phyloP scores from a whole-genome alignment of 2,797 vertebrate species.

The Bradypodion pumilum region DNA sequence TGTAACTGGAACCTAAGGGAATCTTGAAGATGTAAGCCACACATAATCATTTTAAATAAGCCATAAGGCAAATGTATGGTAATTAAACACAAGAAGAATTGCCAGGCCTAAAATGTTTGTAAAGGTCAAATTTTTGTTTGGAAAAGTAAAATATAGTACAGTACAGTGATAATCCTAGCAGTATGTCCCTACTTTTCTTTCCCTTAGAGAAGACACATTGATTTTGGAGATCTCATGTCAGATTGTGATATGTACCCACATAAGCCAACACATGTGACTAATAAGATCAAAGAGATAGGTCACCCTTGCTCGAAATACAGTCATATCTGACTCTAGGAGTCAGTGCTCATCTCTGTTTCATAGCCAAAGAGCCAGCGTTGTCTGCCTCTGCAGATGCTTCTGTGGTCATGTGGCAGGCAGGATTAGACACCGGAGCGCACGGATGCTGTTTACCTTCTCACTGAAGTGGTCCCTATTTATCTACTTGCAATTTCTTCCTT shows the following conservation, averaged over 20 bases:
- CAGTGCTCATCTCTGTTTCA: too few species aligned
- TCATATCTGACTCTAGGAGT: too few species aligned
- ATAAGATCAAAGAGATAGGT: constrained; percentile 50
- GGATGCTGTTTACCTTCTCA: too few species aligned
- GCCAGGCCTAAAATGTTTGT: background rate
- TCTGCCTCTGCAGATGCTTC: too few species aligned
- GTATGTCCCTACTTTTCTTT: constrained; percentile 21
- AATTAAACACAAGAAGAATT: constrained; percentile 1
- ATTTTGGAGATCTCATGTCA: constrained; percentile 46
- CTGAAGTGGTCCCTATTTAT: too few species aligned
- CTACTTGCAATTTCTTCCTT: too few species aligned
- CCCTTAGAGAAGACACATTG: constrained; percentile 27
- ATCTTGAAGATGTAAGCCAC: background rate
- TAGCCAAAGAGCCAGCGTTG: too few species aligned
- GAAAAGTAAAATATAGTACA: constrained; percentile 4
- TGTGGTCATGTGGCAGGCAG: too few species aligned
- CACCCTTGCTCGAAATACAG: too few species aligned
- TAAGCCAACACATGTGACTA: constrained; percentile 50
- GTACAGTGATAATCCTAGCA: constrained; percentile 4
- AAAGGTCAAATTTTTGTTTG: constrained; percentile 22
- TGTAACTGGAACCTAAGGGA: background rate
- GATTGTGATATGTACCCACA: constrained; percentile 30
- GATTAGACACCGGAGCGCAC: too few species aligned
- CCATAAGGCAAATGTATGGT: background rate
- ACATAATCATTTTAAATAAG: constrained; percentile 8